Conservation (phyloP, 2,113 vertebrate species). For the Genyomyrus donnyi region DNA sequence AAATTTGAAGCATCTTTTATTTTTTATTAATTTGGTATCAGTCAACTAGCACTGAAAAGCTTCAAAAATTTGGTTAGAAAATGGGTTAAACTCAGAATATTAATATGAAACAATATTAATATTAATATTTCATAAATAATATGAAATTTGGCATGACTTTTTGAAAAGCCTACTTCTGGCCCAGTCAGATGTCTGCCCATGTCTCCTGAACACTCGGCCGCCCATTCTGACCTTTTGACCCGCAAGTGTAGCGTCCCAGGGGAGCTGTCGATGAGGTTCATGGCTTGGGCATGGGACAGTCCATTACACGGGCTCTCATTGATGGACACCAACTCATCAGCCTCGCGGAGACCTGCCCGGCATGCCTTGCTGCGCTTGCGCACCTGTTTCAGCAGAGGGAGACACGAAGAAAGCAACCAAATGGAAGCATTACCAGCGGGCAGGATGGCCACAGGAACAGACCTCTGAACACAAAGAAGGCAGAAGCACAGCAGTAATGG, state of each 20-base stretch:
- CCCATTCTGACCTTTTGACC: conserved; percentile 73
- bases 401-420: neutral
- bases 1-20: neutral
- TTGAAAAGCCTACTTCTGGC: neutral
- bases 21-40: neutral
- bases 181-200: neutral
- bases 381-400: conserved; percentile 62
- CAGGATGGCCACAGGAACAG: neutral
- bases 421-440: neutral
- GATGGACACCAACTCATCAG: conserved; percentile 83
- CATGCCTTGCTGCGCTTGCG: conserved; percentile 94
- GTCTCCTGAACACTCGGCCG: neutral
- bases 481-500: neutral
- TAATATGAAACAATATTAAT: neutral
- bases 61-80: neutral
- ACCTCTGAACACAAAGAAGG: neutral
- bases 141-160: neutral
- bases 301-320: conserved; percentile 78
- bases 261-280: conserved; percentile 87
- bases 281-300: conserved; percentile 86
- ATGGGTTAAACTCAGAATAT: neutral
- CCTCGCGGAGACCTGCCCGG: conserved; percentile 82
- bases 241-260: conserved; percentile 68
- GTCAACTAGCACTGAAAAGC: neutral
- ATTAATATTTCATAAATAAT: too few relatives aligned